These are phyloP conservation scores for Polypedilum vanderplanki DNA, from an alignment of 1,140 invertebrate genomes.

Conservation along the genomic window DNA sequence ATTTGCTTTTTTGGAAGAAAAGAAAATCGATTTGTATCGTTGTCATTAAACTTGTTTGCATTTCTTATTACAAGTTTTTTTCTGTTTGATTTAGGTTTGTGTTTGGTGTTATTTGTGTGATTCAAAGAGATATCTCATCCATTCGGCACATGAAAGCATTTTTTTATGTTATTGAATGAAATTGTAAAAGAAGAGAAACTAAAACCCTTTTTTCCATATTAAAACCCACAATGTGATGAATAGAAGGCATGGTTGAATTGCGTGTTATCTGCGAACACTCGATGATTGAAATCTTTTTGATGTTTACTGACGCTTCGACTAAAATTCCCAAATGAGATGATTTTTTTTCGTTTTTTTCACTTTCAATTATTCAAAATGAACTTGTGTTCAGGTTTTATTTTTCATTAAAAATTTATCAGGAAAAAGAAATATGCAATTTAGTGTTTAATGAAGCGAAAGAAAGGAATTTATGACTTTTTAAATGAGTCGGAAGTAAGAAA, in stretches of 20 bases:
- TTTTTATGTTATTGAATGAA: not conserved
- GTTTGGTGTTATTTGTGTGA: not conserved
- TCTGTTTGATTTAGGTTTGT: not conserved
- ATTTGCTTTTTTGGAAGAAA: not conserved
- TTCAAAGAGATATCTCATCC: not conserved
- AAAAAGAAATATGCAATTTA: not conserved
- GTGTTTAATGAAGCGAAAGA: not conserved
- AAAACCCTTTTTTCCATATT: constrained; percentile 15
- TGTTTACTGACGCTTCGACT: not conserved
- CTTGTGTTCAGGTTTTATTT: too few relatives aligned
- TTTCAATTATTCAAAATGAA: too few relatives aligned
- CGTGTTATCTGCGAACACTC: constrained; percentile 7
- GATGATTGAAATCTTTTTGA: constrained; percentile 20
- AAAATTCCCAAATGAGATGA: not conserved
- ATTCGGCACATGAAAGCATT: not conserved
- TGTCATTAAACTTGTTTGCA: not conserved
- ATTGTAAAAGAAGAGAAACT: not conserved
- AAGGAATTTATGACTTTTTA: constrained; percentile 14
- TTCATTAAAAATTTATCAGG: not conserved
- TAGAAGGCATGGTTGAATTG: not conserved
- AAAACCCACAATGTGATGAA: not conserved
- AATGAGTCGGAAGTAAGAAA: not conserved
- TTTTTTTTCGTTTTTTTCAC: not conserved
- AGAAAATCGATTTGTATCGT: not conserved
- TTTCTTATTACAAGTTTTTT: not conserved